These are phyloP conservation scores for Phataginus tetradactyla DNA, from an alignment of 2,797 vertebrate genomes.

Conservation along the genomic window DNA sequence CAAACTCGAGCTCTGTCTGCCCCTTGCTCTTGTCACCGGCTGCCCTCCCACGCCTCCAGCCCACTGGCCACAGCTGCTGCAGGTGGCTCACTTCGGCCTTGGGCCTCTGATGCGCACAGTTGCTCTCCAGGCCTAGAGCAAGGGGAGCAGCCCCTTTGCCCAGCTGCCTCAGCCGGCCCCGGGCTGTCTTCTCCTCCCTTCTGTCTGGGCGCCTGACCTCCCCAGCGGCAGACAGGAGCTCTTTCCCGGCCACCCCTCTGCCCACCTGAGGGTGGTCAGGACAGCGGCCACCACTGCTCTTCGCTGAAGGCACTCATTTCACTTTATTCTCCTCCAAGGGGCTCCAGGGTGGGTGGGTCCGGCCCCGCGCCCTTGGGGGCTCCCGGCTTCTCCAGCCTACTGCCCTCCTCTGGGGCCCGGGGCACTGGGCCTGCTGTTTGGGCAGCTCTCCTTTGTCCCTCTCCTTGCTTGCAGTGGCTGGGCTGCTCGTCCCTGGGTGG, in stretches of 20 bases:
- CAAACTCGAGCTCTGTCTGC: slow-evolving; percentile 26
- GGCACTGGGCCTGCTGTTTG: fast-evolving
- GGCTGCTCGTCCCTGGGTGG: background rate
- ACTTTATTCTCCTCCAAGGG: background rate
- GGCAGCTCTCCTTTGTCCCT: background rate
- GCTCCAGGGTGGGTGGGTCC: fast-evolving
- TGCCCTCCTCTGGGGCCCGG: background rate
- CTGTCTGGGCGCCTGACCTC: fast-evolving
- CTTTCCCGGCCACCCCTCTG: fast-evolving
- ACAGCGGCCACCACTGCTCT: fast-evolving
- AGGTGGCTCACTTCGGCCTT: fast-evolving
- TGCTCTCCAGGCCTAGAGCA: fast-evolving
- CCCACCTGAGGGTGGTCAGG: fast-evolving
- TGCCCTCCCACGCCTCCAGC: fast-evolving
- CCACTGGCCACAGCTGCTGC: fast-evolving
- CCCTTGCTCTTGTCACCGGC: background rate
- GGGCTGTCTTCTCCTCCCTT: fast-evolving
- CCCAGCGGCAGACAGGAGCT: fast-evolving
- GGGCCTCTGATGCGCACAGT: fast-evolving
- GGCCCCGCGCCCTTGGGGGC: fast-evolving
- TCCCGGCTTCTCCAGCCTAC: background rate
- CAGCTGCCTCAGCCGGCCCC: fast-evolving
- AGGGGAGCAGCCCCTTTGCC: fast-evolving
- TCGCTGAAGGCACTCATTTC: background rate
- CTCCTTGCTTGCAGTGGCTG: background rate